Base-by-base conservation (phyloP, 2,797 vertebrate species). In the Australoheros facetus region DNA sequence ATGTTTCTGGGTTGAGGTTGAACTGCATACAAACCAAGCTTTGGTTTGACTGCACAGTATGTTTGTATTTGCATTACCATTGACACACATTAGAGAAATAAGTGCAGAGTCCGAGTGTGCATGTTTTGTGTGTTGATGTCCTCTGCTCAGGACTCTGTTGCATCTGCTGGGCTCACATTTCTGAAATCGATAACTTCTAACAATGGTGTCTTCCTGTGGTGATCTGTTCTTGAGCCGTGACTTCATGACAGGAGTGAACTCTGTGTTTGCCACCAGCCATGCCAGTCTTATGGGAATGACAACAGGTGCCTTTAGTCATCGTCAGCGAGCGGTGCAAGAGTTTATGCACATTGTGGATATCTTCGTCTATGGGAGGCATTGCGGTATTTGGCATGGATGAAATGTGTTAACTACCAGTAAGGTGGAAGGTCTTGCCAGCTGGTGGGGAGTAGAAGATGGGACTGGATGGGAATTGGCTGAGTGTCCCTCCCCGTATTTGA, bases 401-500 rank as follows among this genome's bases (percentile, higher is more conserved):
- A 84, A 91, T 9, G 87, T 83, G 88, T 88, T 85, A 87, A 90
- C 85, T 84, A 66, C 82, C 83, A 55, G 78, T 66, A 21, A 89
- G 90, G 88, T 86, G 83, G 79, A 74, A 4, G 76, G 30, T 82
- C 26, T 64, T 64, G 82, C 78, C 89, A 89, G 82, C 77, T 85
- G 80, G 83, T 81, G 80, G 84, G 60, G 83, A 85, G 82, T 73
- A 71, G 71, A 81, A 77, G 75, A 90, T 85, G 85, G 56, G 77
- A 56, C 56, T 28, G 64, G 86, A 78, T 84, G 86, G 87, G 87
- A 91, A 88, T 17, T 82, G 88, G 87, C 88, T 80, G 75, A 17
- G 76, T 71, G 83, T 90, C 86, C 77, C 77, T 85, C 88, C 58
- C 71, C 55, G 80, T 90, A 94, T 92, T 90, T 76, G 75, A 79